Evolutionary conservation across 2,113 vertebrate species (phyloP), one percentile per base, ranked within the genome.

Genomic region (Nymphicus hollandicus): DNA sequence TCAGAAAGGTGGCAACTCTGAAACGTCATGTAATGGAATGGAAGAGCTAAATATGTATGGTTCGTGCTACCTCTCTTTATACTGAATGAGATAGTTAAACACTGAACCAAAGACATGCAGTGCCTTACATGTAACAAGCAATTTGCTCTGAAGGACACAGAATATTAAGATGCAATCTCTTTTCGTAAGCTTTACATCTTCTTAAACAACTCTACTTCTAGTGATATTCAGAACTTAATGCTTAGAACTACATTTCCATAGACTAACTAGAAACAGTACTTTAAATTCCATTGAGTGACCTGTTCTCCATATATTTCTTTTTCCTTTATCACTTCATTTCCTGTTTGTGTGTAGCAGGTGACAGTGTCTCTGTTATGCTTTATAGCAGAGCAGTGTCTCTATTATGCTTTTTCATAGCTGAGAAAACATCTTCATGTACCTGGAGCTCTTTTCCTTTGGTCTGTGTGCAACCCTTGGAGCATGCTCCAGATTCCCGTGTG

Each of bases 91-190:
- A 96, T 94, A 93, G 95, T 98, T 95, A 73, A 95, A 97, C 96
- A 94, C 97, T 97, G 97, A 98, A 98, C 98, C 98, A 98, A 98
- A 98, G 98, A 98, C 35, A 97, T 97, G 92, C 85, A 98, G 98
- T 98, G 98, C 98, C 98, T 98, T 98, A 97, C 83, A 61, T 55
- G n/a, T 71, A 83, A 96, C 83, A 97, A 97, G 88, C 63, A 96
- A 50, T 93, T 97, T 96, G 69, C 95, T 91, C 64, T 96, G 83
- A 95, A 95, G 91, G 86, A 97, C 50, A 39, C 87, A 77, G 96
- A 96, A 89, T 96, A 85, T 97, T 97, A 97, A 91, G 61, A 96
- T 94, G 96, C 83, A 81, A 47, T 91, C 71, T 95, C 52, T 89
- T 81, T 58, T 91, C 43, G 72, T 71, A 85, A 97, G 94, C 86